Conservation (phyloP, 2,113 vertebrate genomes). For the Pipra filicauda region DNA sequence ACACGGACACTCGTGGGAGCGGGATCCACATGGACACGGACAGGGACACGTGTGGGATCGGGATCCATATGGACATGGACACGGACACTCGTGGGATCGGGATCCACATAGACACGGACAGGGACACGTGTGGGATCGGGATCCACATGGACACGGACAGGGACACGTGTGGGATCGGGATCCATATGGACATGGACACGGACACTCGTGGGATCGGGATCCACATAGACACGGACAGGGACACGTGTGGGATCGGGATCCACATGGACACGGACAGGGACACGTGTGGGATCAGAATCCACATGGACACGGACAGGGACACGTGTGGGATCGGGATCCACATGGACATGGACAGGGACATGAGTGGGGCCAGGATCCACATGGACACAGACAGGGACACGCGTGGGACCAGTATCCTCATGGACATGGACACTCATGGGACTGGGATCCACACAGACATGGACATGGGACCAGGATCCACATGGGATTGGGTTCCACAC, state of each 20-base stretch:
- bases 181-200: not conserved
- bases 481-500: not conserved
- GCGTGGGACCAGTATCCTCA: not conserved
- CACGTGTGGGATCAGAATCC: too few relatives aligned
- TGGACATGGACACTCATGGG: not conserved
- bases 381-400: too few relatives aligned
- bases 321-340: not conserved
- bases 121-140: not conserved
- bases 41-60: not conserved
- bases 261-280: not conserved
- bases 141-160: fast-evolving
- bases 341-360: not conserved
- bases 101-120: not conserved
- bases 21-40: not conserved
- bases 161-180: not conserved
- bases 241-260: not conserved
- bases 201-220: not conserved
- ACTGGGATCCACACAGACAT: too few relatives aligned
- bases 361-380: not conserved
- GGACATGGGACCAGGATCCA: not conserved
- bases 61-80: not conserved
- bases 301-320: not conserved
- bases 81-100: not conserved
- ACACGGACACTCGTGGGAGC: not conserved
- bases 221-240: fast-evolving